Base-by-base conservation (phyloP, 2,888 invertebrate species). In the Emmelina monodactyla region DNA sequence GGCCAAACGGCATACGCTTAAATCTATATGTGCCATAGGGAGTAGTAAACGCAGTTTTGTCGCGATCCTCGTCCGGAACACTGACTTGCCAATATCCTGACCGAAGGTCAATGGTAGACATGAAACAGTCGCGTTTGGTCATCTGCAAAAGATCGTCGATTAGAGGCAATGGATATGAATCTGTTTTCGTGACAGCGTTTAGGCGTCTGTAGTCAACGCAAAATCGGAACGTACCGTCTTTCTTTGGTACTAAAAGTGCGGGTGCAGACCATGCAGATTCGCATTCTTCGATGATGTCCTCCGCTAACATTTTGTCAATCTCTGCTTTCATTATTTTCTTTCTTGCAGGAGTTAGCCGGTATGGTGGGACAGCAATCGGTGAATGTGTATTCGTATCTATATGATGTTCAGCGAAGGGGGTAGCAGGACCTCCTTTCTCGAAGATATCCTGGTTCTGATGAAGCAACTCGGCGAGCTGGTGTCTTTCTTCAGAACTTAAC, bases 21-120 rank as follows among this genome's bases (percentile, higher is more conserved):
- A 54, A 55, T 12, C 41, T 35, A 22, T 41, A 57, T 5, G 44
- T 40, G 1, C 51, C 53, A 35, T 51, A 49, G 9, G 50, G 47
- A 3, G 51, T 49, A 4, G 51, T 41, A 30, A 56, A 54, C 0
- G 44, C 42, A 6, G 55, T 55, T 37, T 53, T 53, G 5, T 41
- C 38, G 22, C 40, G 45, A 37, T 56, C 49, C 14, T 37, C 39
- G 19, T 37, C 22, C 10, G 12, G 29, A 2, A 47, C 37, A 2
- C 14, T 25, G 19, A 63, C 49, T 35, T 64, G 64, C 44, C 53
- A 58, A 39, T 63, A 67, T 1, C 63, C 60, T 3, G 53, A 35
- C 25, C 46, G 47, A n/a, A 68, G 40, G 34, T 62, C 58, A 6
- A 63, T 37, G 1, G 54, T 58, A 3, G 56, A 42, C 49, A 55